Evolutionary conservation across 2,797 vertebrate species (phyloP), one percentile per base, ranked within the genome.

Genomic region (Leptatherina wallacei): DNA sequence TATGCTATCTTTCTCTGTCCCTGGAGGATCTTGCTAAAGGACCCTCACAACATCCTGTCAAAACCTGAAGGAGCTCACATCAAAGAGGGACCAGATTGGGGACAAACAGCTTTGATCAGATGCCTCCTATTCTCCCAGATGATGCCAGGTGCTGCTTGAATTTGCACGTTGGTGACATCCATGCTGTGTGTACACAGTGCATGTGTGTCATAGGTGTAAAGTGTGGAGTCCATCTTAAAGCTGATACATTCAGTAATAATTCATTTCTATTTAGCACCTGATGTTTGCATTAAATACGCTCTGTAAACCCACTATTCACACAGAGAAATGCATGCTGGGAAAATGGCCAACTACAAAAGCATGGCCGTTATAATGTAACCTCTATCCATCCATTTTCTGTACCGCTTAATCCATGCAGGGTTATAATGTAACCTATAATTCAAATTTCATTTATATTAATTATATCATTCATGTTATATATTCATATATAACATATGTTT

Each of bases 21-120:
- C 29, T 71, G 61, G 40, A 69, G 40, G 38, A 40, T 42, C 2
- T 14, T 2, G 13, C 2, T 71, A 67, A 65, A 69, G 64, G 71
- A 70, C 56, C 51, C 81, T 71, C 52, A 29, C 16, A 60, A 52
- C 54, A 64, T 33, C 27, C 35, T 11, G 11, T 29, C n/a, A 0
- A 61, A 61, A 71, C 71, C 65, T 59, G 82, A 65, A 74, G 77
- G 69, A 74, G 32, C 61, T 75, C 67, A 74, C 72, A 78, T 83
- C 80, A 85, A 80, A 85, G 62, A 67, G 16, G 69, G 65, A 57
- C 62, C 62, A 59, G 56, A 82, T 42, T 66, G 71, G 62, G 56
- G 64, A 61, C 42, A 57, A 30, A 42, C 24, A 40, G 65, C 61
- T 80, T 66, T 77, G 65, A 81, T 83, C 73, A 54, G 49, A 47